Evolutionary conservation across 2,113 vertebrate species (phyloP).

Genomic region (Thamnophis sirtalis): DNA sequence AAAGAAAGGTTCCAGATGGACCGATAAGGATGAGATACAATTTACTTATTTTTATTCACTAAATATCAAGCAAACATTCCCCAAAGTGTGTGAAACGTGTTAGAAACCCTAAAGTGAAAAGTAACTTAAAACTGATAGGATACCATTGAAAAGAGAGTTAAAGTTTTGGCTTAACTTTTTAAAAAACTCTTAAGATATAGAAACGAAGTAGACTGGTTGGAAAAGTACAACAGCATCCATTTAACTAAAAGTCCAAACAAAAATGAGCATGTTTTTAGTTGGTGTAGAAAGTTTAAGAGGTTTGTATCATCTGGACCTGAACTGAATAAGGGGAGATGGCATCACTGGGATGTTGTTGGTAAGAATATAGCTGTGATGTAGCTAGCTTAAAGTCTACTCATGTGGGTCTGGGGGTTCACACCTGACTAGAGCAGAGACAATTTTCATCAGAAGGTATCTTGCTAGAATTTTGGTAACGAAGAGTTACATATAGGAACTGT

Average conservation of each 20-base stretch:
- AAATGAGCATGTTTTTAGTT: neutral
- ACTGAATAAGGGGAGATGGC: rapidly evolving
- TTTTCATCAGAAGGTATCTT: neutral
- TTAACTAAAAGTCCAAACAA: neutral
- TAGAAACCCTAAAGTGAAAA: neutral
- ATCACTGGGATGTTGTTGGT: neutral
- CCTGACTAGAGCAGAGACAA: neutral
- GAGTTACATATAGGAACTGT: neutral
- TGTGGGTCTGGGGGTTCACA: neutral
- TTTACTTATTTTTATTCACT: neutral
- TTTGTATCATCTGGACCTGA: neutral
- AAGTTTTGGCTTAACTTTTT: neutral
- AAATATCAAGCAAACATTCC: neutral
- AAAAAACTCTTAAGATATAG: neutral
- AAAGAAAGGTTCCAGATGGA: neutral
- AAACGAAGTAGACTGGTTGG: neutral
- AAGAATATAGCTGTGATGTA: neutral
- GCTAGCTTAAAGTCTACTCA: neutral
- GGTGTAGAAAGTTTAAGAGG: neutral
- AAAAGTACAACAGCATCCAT: neutral
- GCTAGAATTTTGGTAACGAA: neutral
- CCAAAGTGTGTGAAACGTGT: neutral
- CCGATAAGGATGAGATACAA: neutral
- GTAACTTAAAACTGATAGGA: neutral
- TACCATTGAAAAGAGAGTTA: neutral